A percentile compares a stretch with the other conserved stretches of the same genome.
Evolutionary conservation across 2,797 vertebrate species (phyloP).

Genomic region (Chlorospingus semifuscus): DNA sequence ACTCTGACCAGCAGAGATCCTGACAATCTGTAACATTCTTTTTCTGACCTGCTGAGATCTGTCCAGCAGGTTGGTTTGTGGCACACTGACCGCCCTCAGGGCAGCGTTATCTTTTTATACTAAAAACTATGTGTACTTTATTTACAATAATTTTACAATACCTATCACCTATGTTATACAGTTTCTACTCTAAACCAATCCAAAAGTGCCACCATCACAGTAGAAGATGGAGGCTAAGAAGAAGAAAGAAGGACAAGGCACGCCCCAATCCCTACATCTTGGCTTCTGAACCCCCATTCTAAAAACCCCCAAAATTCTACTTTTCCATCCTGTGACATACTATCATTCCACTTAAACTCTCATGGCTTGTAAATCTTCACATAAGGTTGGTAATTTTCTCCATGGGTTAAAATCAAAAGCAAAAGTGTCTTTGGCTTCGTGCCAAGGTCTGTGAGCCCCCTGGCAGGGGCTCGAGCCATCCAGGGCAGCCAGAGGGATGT

Average conservation of each 20-base stretch:
- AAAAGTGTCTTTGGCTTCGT: neutral
- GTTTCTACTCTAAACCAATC: neutral
- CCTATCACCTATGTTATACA: neutral
- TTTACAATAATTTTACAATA: neutral
- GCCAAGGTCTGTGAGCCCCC: neutral
- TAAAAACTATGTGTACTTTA: neutral
- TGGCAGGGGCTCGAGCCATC: neutral
- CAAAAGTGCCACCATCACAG: neutral
- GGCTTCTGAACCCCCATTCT: neutral
- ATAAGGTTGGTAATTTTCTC: neutral
- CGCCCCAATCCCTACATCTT: neutral
- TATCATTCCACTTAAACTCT: neutral
- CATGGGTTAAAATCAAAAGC: neutral
- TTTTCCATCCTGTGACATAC: neutral
- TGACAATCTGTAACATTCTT: neutral
- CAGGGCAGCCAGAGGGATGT: neutral
- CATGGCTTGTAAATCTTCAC: too few species aligned
- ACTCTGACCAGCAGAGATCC: too few species aligned
- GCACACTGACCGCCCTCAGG: neutral
- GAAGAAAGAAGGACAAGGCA: neutral
- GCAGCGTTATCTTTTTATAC: neutral
- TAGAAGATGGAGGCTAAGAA: neutral
- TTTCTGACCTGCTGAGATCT: neutral
- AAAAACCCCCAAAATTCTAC: neutral
- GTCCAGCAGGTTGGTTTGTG: fast-evolving